phyloP scores from a whole-genome alignment of 2,888 invertebrate species.

The Himalopsyche anomala region DNA sequence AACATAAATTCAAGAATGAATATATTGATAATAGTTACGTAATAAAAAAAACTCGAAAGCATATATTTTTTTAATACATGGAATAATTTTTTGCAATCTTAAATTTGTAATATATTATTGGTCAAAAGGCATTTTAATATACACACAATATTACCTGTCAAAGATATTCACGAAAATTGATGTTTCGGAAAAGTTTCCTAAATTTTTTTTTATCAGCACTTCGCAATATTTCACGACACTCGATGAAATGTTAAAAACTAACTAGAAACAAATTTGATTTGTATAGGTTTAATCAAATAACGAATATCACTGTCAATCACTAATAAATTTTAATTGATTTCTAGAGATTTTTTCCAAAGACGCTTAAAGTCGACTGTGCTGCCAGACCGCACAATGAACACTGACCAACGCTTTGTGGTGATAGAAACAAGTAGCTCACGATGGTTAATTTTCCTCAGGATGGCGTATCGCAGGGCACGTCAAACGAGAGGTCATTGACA shows the following conservation, averaged over 20 bases:
- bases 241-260: neutral
- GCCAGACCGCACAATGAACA: neutral
- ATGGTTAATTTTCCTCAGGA: neutral
- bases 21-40: no score
- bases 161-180: no score
- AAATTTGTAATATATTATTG: no score
- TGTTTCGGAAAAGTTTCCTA: neutral
- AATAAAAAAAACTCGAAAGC: no score
- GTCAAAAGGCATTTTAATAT: no score
- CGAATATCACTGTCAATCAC: neutral
- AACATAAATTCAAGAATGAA: no score
- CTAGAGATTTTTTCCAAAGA: neutral
- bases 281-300: neutral
- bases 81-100: no score
- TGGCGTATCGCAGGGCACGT: neutral
- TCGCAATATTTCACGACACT: neutral
- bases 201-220: neutral
- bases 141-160: no score
- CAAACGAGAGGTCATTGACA: neutral
- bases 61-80: no score
- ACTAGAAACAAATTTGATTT: neutral
- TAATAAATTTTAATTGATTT: neutral
- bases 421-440: neutral
- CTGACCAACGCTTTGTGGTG: neutral
- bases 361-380: neutral